Evolutionary conservation across 2,113 vertebrate species (phyloP), one percentile per base, ranked within the genome.

Genomic region (Corythornis cristatus): DNA sequence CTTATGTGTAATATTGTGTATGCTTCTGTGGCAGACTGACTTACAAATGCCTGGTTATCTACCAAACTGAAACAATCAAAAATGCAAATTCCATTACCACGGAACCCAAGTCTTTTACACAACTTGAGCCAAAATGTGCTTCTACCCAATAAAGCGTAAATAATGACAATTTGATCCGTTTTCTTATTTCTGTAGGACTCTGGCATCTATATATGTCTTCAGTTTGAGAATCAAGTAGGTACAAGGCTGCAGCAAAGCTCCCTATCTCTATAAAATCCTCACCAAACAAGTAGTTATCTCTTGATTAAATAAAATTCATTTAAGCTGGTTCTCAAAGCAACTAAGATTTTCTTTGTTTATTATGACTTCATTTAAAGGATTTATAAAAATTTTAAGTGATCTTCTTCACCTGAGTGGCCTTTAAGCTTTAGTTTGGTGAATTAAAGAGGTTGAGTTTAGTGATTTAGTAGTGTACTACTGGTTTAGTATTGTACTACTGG

Each of bases 231-330:
- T 40, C 17, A 74, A 58, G 4, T 29, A 71, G 29, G 8, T 25
- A 65, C 3, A 58, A 57, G 5, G 5, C 20, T 0, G 0, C 5
- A 58, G 33, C 15, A 33, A 66, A 74, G 15, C 16, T 60, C 4
- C 6, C 2, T 62, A 12, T 9, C 42, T 13, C 5, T 10, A 42
- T 26, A 35, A 75, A 70, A 37, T 61, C 11, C 31, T 65, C 29
- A 23, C 10, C 46, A 21, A 53, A 9, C 3, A 61, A 9, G 11
- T n/a, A 46, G 56, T 26, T 46, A 18, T 56, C 29, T 79, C 42
- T 53, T 5, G 20, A 3, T 2, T 43, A 35, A 89, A 45, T 12
- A 60, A 4, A 42, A 26, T 4, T 50, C 0, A 2, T 20, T 61
- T 58, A 70, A 88, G 19, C 3, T 56, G 10, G 3, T 7, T 67